Percentiles rank a stretch among this genome's conserved stretches.
Evolutionary conservation across 2,797 vertebrate species (phyloP).

Genomic region (Emydoidea blandingii): DNA sequence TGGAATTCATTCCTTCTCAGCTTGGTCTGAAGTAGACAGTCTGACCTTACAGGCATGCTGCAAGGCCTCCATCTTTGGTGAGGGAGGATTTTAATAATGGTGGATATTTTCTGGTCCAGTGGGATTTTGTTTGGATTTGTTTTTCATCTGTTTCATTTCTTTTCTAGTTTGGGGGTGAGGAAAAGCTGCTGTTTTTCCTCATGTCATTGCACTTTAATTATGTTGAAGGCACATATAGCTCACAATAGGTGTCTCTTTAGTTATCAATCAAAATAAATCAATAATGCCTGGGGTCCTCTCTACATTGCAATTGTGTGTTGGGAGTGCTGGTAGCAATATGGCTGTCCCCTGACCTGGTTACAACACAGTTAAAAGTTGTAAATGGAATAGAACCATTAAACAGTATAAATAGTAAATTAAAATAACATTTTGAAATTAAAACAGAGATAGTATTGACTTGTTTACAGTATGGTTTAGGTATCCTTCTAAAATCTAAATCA

Average conservation of each 20-base stretch:
- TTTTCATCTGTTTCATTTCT: not conserved
- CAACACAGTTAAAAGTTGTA: not conserved
- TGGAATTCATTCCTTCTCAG: not conserved
- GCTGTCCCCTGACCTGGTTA: not conserved
- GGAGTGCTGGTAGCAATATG: not conserved
- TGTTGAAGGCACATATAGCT: not conserved
- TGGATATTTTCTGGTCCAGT: not conserved
- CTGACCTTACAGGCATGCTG: not conserved
- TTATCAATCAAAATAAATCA: not conserved
- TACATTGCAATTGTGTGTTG: fast-evolving
- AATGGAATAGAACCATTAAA: not conserved
- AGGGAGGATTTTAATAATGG: not conserved
- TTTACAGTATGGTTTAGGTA: not conserved
- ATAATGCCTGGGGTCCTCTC: not conserved
- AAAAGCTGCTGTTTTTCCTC: not conserved
- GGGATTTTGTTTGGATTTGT: not conserved
- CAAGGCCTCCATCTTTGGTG: not conserved
- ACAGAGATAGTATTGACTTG: not conserved
- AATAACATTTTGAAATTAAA: not conserved
- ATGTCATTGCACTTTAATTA: not conserved
- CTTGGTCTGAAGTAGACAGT: not conserved
- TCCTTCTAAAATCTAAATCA: not conserved
- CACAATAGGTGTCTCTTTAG: too few relatives aligned
- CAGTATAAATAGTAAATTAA: not conserved
- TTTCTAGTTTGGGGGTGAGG: not conserved